Base-by-base conservation (phyloP, 2,797 vertebrate genomes). In the Hyperoplus lanceolatus region DNA sequence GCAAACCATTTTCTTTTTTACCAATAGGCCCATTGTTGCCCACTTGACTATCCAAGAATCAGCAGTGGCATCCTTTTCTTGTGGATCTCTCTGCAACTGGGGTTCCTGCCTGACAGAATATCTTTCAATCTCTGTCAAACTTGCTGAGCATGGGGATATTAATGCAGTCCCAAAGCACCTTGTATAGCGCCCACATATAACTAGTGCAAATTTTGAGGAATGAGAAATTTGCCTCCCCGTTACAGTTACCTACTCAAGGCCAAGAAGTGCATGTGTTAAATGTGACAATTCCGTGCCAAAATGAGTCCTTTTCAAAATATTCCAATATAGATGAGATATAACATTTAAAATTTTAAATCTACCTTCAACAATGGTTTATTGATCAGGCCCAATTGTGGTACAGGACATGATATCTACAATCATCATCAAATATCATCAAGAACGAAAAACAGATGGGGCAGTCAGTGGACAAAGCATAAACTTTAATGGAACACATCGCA, bases 61-160 rank as follows among this genome's bases (percentile, higher is more conserved):
- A 70, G 6, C 8, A 56, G 45, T 36, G 39, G 42, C 36, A 48
- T n/a, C 11, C 5, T 39, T 68, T 72, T 15, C 38, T 60, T 49
- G 16, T 50, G 13, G 51, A 54, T 63, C 9, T 51, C 2, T 70
- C 59, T 56, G 36, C 38, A 12, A 57, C 45, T 39, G 4, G n/a
- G 67, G 11, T 13, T 60, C 50, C 21, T 61, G 15, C 14, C 42
- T 16, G 45, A 60, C 57, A 79, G 56, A 43, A 46, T 14, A 5
- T 50, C 45, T 41, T 72, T 65, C 46, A 45, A 69, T 60, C 43
- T 57, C 16, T 53, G 58, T 58, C 54, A 59, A 54, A 67, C 36
- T 42, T 50, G 61, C 61, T 50, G 16, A 76, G n/a, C 58, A 57
- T 51, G 39, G 63, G 16, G 45, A 46, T 53, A 21, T 21, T 11